A percentile compares a stretch with the other conserved stretches of the same genome.
Conservation (phyloP, 1,140 invertebrate genomes). For the Notospermus geniculatus region DNA sequence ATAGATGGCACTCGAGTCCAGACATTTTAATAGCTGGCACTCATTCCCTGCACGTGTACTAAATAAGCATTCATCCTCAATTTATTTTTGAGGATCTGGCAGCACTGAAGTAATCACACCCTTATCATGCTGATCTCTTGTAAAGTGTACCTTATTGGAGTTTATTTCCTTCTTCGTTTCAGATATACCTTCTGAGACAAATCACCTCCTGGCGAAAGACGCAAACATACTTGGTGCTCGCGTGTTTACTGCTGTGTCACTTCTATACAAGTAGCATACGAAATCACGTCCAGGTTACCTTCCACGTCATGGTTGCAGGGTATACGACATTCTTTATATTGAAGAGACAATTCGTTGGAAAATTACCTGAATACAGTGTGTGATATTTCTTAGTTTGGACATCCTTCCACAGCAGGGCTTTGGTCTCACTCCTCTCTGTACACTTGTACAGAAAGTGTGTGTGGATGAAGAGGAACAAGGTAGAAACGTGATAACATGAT, state of each 20-base stretch:
- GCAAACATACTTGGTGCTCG: slow-evolving; percentile 20
- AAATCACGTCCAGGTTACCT: slow-evolving; percentile 24
- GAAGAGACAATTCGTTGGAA: slow-evolving; percentile 23
- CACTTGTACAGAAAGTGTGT: no score
- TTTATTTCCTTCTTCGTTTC: slow-evolving; percentile 11
- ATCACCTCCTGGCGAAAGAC: slow-evolving; percentile 18
- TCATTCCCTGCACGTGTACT: no score
- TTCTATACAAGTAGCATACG: slow-evolving; percentile 27
- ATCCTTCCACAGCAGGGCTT: no score
- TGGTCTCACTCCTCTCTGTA: no score
- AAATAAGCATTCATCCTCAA: no score
- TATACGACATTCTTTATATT: slow-evolving; percentile 26
- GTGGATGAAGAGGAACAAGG: no score
- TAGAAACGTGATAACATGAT: no score
- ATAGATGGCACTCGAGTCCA: no score
- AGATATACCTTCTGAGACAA: slow-evolving; percentile 29
- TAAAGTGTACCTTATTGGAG: not conserved
- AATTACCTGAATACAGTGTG: slow-evolving; percentile 27
- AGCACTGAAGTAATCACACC: no score
- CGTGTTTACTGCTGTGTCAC: slow-evolving; percentile 28
- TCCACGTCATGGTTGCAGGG: slow-evolving; percentile 25
- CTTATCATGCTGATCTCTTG: no score
- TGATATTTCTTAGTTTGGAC: not conserved
- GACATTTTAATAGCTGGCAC: no score
- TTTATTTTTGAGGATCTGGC: no score